Base-by-base conservation (phyloP, 2,888 invertebrate genomes). In the Campaea margaritaria region DNA sequence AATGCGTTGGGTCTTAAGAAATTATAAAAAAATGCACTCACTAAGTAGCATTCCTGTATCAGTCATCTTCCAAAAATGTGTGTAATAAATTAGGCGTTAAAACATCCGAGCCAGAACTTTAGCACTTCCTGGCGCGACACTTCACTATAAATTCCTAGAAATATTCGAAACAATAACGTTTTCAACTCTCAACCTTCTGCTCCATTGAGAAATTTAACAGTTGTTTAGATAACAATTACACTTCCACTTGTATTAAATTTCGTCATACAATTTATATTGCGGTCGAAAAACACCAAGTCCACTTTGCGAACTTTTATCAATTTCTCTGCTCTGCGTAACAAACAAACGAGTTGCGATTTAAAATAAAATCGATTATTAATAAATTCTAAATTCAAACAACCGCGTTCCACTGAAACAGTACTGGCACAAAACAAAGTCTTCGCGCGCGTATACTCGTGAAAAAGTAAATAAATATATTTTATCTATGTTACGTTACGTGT, bases 391-490 rank as follows among this genome's bases (percentile, higher is more conserved):
- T 36, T n/a, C n/a, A 10, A 36, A n/a, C 31, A 31, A 1, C 36
- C 36, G 36, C 36, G 36, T 36, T 7, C 31, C 46, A 61, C 46
- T 50, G 13, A 39, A 16, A 16, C 28, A 60, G 62, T 42, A 64
- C 46, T 34, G 41, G 52, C 47, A 47, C 47, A 47, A 28, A 48
- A 52, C 46, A 52, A 50, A 57, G 54, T 67, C 62, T 62, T 64
- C 72, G 69, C 62, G 62, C 64, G 62, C 65, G 57, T 36, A n/a
- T n/a, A 57, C 54, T 57, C 57, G 57, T 56, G 47, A 43, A 59
- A 68, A 65, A 64, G 62, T 66, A 69, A 73, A 72, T 75, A 75
- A 72, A 64, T 72, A 70, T 44, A 27, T 27, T 67, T 62, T 71
- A 72, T 70, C 72, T 72, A 65, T 54, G 68, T 42, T 14, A 5